Percentiles rank a stretch among this genome's conserved stretches.
Evolutionary conservation across 2,888 invertebrate species (phyloP).

Genomic region (Polia nebulosa): DNA sequence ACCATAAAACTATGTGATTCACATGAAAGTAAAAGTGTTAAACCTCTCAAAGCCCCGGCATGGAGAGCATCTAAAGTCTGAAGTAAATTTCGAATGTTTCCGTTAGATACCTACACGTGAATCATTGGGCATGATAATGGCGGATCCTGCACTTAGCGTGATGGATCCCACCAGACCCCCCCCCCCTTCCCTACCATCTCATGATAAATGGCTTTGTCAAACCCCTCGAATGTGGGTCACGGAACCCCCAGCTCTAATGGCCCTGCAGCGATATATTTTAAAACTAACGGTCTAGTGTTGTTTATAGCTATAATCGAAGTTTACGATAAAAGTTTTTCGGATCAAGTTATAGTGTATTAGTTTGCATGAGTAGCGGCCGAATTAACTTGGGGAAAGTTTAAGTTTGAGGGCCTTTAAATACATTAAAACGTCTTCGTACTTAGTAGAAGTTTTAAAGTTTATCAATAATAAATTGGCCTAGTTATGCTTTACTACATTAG

Average conservation of each 20-base stretch:
- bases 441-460: constrained; percentile 14
- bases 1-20: background rate
- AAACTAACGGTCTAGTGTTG: constrained; percentile 60
- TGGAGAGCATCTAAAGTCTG: constrained; percentile 19
- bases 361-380: constrained; percentile 1
- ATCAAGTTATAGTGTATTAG: constrained; percentile 4
- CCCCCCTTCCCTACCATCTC: constrained; percentile 56
- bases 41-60: background rate
- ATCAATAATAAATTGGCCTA: background rate
- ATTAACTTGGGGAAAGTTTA: constrained; percentile 5
- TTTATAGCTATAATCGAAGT: constrained; percentile 55
- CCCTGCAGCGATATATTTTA: constrained; percentile 60
- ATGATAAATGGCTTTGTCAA: constrained; percentile 79
- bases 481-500: no score
- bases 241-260: constrained; percentile 52
- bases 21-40: background rate
- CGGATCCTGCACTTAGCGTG: constrained; percentile 77
- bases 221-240: constrained; percentile 63
- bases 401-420: constrained; percentile 15
- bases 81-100: constrained; percentile 61
- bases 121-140: constrained; percentile 81
- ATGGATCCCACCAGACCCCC: constrained; percentile 76
- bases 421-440: constrained; percentile 18
- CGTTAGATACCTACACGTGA: constrained; percentile 67
- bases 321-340: constrained; percentile 44